Percentiles rank a stretch among this genome's conserved stretches.
Conservation (phyloP, 1,140 invertebrate species). For the Anthonomus grandis region DNA sequence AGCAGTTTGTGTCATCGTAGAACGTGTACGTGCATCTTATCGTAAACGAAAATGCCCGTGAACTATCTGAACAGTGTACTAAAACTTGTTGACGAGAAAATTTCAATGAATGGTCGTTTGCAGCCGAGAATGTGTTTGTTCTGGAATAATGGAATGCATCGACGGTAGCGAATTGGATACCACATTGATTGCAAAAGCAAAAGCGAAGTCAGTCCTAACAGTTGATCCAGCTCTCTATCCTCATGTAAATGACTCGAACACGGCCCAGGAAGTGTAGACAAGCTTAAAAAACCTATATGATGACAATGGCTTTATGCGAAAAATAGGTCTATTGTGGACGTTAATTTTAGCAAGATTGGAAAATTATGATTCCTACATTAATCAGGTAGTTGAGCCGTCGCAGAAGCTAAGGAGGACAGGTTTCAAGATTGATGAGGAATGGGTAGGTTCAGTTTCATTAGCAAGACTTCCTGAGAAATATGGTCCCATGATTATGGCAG, state of each 20-base stretch:
- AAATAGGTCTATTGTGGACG: constrained; percentile 26
- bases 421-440: constrained; percentile 30
- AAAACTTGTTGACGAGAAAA: too few relatives aligned
- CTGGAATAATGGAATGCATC: constrained; percentile 31
- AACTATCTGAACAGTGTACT: too few relatives aligned
- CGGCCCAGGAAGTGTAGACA: constrained; percentile 19
- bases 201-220: too few relatives aligned
- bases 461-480: constrained; percentile 39
- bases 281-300: constrained; percentile 21
- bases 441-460: constrained; percentile 17
- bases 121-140: constrained; percentile 31
- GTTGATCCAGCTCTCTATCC: constrained; percentile 17
- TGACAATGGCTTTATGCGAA: constrained; percentile 17
- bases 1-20: constrained; percentile 26
- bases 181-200: constrained; percentile 4
- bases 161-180: constrained; percentile 28
- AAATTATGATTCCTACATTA: constrained; percentile 26
- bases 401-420: constrained; percentile 28
- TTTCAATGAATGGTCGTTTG: constrained; percentile 34
- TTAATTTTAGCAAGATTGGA: constrained; percentile 26
- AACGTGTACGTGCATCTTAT: constrained; percentile 32
- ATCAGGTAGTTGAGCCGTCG: too few relatives aligned
- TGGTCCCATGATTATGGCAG: constrained; percentile 18
- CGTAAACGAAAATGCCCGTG: constrained; percentile 27
- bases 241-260: constrained; percentile 8